Evolutionary conservation across 2,888 invertebrate species (phyloP).

Genomic region (Tinea semifulvella): DNA sequence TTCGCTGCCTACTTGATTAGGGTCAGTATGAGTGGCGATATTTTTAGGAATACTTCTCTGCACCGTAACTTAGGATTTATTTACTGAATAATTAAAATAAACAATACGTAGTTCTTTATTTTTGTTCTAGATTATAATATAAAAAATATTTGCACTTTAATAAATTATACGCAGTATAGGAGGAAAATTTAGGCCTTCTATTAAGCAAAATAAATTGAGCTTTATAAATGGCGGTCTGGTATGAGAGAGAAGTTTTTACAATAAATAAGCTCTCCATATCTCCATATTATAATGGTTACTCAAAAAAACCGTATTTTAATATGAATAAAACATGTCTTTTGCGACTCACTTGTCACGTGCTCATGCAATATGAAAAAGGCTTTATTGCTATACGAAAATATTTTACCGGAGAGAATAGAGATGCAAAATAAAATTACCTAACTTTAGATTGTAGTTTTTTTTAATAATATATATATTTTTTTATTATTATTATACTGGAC

Average conservation of each 20-base stretch:
- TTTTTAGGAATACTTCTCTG: no score
- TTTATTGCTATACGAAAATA: constrained; percentile 14
- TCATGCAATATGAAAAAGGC: constrained; percentile 22
- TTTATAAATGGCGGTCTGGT: not conserved
- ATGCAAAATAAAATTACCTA: no score
- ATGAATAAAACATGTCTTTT: constrained; percentile 22
- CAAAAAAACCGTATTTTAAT: constrained; percentile 14
- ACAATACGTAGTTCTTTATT: no score
- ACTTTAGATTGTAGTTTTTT: constrained; percentile 16
- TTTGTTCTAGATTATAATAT: no score
- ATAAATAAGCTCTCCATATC: constrained; percentile 1
- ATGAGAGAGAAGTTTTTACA: not conserved
- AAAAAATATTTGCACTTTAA: no score
- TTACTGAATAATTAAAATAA: no score
- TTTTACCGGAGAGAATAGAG: no score
- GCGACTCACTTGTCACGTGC: constrained; percentile 21
- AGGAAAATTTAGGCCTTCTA: no score
- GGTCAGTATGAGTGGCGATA: no score
- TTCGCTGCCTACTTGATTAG: no score
- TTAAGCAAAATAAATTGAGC: not conserved
- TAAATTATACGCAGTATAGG: no score
- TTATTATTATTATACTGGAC: not conserved
- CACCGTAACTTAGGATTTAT: no score
- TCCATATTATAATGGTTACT: not conserved
- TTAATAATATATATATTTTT: constrained; percentile 14